Conservation (phyloP, 2,113 vertebrate species). For the Crotalus viridis region DNA sequence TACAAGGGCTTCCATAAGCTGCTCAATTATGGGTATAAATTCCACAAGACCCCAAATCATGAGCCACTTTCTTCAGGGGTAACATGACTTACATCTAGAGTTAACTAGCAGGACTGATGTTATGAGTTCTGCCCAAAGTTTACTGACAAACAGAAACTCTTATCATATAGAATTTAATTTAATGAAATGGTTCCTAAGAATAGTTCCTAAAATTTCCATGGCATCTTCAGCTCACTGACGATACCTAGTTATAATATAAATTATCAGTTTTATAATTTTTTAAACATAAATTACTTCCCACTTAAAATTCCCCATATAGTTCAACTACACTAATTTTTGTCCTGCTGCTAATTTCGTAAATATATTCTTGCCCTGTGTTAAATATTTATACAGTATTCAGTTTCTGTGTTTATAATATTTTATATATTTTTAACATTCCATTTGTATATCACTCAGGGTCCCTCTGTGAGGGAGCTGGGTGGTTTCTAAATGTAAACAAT, state of each 20-base stretch:
- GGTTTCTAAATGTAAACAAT: neutral
- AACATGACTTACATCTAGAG: neutral
- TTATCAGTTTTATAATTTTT: neutral
- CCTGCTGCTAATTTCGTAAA: neutral
- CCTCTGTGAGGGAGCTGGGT: neutral
- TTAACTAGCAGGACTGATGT: neutral
- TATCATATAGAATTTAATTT: neutral
- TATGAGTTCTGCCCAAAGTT: neutral
- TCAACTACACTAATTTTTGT: neutral
- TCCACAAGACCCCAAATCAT: neutral
- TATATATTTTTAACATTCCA: neutral
- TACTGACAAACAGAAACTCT: neutral
- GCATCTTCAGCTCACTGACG: neutral
- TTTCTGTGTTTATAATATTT: neutral
- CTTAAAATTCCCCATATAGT: neutral
- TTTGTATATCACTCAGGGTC: neutral
- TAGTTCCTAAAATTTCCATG: neutral
- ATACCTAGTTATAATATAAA: neutral
- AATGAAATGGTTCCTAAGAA: neutral
- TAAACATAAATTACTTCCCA: neutral
- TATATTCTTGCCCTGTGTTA: neutral
- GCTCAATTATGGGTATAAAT: neutral
- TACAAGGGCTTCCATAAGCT: neutral
- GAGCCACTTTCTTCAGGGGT: neutral
- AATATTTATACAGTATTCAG: neutral